A percentile compares a stretch with the other conserved stretches of the same genome.
These are phyloP conservation scores for Contarinia nasturtii DNA, from an alignment of 1,140 invertebrate species.

Conservation along the genomic window DNA sequence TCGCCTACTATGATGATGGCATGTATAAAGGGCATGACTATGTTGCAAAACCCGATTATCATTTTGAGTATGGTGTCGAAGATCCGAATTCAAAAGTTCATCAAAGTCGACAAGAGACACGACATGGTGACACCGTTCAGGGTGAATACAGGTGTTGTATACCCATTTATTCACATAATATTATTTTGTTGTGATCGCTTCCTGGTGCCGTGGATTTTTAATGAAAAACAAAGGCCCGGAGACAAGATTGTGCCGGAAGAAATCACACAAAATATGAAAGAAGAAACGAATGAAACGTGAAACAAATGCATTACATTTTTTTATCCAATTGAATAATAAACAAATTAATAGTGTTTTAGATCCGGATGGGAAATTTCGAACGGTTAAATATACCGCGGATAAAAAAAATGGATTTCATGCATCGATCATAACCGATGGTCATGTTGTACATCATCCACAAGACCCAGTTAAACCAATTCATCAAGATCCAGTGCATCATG, in stretches of 20 bases:
- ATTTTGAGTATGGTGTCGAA: slow-evolving; percentile 45
- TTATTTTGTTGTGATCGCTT: background rate
- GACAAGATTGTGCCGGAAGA: background rate
- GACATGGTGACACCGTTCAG: slow-evolving; percentile 43
- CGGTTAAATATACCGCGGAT: slow-evolving; percentile 30
- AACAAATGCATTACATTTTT: slow-evolving; percentile 1
- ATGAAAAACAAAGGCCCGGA: too few species aligned
- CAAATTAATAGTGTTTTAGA: slow-evolving; percentile 21
- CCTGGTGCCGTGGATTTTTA: background rate
- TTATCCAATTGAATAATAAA: background rate
- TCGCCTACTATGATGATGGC: slow-evolving; percentile 29
- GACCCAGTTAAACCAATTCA: background rate
- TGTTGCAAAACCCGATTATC: slow-evolving; percentile 44
- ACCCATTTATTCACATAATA: background rate
- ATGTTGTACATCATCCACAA: slow-evolving; percentile 6
- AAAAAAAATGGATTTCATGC: slow-evolving; percentile 31
- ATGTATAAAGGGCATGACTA: slow-evolving; percentile 34
- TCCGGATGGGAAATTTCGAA: slow-evolving; percentile 28
- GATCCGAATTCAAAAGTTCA: slow-evolving; percentile 46
- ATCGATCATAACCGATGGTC: slow-evolving; percentile 20
- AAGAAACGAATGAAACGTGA: background rate
- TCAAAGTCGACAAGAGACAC: slow-evolving; percentile 44
- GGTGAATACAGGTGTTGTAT: slow-evolving; percentile 38
- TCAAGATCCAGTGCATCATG: background rate
- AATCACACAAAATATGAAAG: background rate